A percentile compares a stretch with the other conserved stretches of the same genome.
These are phyloP conservation scores for Hemibagrus wyckioides DNA, from an alignment of 2,113 vertebrate genomes.

Conservation along the genomic window DNA sequence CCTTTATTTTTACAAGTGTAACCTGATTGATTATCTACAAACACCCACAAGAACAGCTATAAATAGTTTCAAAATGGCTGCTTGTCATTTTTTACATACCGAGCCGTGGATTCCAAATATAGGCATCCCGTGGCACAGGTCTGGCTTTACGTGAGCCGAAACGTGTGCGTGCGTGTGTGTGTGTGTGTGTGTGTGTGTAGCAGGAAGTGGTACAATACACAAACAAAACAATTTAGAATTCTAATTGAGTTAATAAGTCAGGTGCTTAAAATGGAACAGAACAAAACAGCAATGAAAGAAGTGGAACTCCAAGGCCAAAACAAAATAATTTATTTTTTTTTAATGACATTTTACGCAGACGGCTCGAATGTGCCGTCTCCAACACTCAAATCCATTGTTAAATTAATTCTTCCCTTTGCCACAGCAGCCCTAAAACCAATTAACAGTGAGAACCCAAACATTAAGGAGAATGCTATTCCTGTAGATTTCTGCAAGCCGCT, in stretches of 20 bases:
- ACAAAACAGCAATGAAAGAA: constrained; percentile 28
- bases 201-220: not conserved
- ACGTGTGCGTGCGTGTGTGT: not conserved
- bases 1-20: no score
- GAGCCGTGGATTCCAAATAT: constrained; percentile 48
- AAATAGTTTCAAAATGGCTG: not conserved
- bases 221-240: not conserved
- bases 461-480: constrained; percentile 60
- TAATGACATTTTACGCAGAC: constrained; percentile 78
- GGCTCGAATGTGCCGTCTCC: constrained; percentile 77
- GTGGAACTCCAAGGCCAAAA: constrained; percentile 71
- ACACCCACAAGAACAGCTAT: not conserved
- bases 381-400: constrained; percentile 75
- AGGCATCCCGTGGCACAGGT: constrained; percentile 16
- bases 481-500: constrained; percentile 72
- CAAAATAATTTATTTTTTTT: constrained; percentile 83
- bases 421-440: constrained; percentile 71
- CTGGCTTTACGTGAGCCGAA: not conserved
- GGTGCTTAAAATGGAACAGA: not conserved
- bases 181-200: no score
- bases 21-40: not conserved
- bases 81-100: constrained; percentile 16
- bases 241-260: not conserved
- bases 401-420: constrained; percentile 67
- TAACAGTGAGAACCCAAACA: constrained; percentile 68